Evolutionary conservation across 2,797 vertebrate species (phyloP).

Genomic region (Limosa lapponica): DNA sequence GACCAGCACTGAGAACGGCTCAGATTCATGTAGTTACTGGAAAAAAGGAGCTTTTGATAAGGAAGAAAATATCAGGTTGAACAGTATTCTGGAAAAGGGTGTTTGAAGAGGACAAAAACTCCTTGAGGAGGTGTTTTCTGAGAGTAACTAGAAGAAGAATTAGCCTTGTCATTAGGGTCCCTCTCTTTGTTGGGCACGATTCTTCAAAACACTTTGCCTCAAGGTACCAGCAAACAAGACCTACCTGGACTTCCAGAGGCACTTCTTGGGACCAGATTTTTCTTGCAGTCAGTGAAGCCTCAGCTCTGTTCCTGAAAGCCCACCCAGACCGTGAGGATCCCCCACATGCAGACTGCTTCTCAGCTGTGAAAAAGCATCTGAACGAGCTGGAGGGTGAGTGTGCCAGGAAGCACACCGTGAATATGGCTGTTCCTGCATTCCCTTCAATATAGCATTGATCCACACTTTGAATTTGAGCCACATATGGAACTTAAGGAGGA

Average conservation of each 20-base stretch:
- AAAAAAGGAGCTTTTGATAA: neutral
- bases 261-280: neutral
- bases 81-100: neutral
- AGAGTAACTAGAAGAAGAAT: neutral
- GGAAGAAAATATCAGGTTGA: neutral
- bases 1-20: neutral
- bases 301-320: neutral
- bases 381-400: neutral
- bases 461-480: neutral
- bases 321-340: neutral
- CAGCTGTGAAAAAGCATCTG: neutral
- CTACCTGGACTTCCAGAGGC: neutral
- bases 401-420: neutral
- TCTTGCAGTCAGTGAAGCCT: neutral
- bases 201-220: neutral
- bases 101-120: neutral
- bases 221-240: neutral
- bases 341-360: neutral
- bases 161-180: neutral
- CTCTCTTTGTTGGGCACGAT: fast-evolving
- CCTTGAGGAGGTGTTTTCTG: neutral
- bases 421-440: neutral
- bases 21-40: neutral
- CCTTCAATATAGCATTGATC: neutral
- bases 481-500: neutral